These are phyloP conservation scores for Coremacera marginata DNA, from an alignment of 2,888 invertebrate species.

Conservation along the genomic window DNA sequence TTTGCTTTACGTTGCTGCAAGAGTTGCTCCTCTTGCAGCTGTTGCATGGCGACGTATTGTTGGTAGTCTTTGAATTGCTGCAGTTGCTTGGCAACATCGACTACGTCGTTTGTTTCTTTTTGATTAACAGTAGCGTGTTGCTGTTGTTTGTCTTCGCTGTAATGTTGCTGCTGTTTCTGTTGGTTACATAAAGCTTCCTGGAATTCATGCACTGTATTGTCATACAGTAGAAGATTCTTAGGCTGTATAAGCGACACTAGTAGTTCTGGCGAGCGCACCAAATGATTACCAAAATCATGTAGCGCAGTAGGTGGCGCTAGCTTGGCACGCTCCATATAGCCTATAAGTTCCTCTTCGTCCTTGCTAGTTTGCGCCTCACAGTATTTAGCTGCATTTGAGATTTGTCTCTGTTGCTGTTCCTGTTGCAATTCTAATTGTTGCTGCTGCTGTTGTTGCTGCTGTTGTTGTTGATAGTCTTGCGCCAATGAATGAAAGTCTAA, in stretches of 20 bases:
- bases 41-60: conserved; percentile 49
- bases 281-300: conserved; percentile 48
- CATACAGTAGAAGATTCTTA: conserved; percentile 46
- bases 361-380: conserved; percentile 45
- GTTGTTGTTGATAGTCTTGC: not conserved
- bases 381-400: conserved; percentile 25
- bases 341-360: conserved; percentile 54
- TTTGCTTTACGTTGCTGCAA: conserved; percentile 21
- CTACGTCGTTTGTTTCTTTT: not conserved
- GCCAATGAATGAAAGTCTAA: not conserved
- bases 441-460: not conserved
- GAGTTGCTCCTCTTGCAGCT: conserved; percentile 35
- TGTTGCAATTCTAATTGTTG: conserved; percentile 11
- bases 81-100: conserved; percentile 52
- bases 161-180: conserved; percentile 29
- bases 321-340: conserved; percentile 43
- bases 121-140: not conserved
- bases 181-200: conserved; percentile 23
- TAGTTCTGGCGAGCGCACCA: conserved; percentile 52
- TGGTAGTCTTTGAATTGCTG: conserved; percentile 55
- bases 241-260: conserved; percentile 48
- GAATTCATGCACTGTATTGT: conserved; percentile 49
- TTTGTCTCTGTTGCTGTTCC: conserved; percentile 2
- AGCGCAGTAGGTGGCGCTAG: conserved; percentile 11
- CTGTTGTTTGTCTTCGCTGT: not conserved